A percentile compares a stretch with the other conserved stretches of the same genome.
These are phyloP conservation scores for Adelosebastes latens DNA, from an alignment of 2,797 vertebrate genomes.

Conservation along the genomic window DNA sequence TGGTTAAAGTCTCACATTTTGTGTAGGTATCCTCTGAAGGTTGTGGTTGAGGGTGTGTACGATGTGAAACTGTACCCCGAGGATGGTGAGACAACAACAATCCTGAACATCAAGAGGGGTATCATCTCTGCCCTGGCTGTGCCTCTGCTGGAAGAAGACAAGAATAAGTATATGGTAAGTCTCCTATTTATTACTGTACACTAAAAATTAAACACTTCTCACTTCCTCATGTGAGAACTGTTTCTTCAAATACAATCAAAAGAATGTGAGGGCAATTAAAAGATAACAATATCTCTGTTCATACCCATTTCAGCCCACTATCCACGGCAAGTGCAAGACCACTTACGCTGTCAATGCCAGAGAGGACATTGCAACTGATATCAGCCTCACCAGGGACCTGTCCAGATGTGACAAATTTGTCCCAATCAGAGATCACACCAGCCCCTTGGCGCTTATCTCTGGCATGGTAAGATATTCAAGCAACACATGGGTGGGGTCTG, in stretches of 20 bases:
- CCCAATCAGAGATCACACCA: conserved; percentile 86
- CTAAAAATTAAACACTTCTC: neutral
- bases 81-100: conserved; percentile 86
- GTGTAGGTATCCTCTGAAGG: conserved; percentile 79
- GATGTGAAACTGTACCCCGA: conserved; percentile 89
- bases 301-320: conserved; percentile 84
- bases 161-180: conserved; percentile 77
- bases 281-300: neutral
- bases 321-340: conserved; percentile 91
- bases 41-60: conserved; percentile 80
- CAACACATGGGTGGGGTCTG: neutral
- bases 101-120: conserved; percentile 96
- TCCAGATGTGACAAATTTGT: conserved; percentile 88
- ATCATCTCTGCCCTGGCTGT: conserved; percentile 91
- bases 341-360: conserved; percentile 79
- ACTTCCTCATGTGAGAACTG: neutral
- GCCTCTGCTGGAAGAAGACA: conserved; percentile 83
- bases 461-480: conserved; percentile 84
- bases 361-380: conserved; percentile 85
- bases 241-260: neutral
- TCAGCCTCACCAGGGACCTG: conserved; percentile 88
- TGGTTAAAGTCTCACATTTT: neutral
- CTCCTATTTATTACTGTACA: neutral
- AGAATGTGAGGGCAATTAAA: neutral
- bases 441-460: conserved; percentile 91